Percentiles rank a stretch among this genome's conserved stretches.
Evolutionary conservation across 2,113 vertebrate genomes (phyloP).

Genomic region (Cairina moschata): DNA sequence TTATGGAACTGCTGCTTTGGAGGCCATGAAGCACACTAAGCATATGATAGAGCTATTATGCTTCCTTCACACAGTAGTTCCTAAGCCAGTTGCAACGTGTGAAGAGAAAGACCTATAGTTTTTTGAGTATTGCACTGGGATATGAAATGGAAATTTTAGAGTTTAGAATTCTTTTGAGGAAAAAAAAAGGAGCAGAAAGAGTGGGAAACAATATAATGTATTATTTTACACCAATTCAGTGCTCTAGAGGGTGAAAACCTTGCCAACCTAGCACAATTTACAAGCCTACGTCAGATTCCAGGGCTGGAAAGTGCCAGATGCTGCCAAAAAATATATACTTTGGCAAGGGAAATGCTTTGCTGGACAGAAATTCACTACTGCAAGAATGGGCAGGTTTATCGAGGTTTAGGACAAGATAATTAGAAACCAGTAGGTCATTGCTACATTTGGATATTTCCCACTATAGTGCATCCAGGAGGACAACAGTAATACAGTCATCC

Average conservation of each 20-base stretch:
- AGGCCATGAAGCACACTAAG: neutral
- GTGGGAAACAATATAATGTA: slow-evolving; percentile 67
- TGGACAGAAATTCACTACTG: slow-evolving; percentile 68
- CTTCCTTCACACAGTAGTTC: neutral
- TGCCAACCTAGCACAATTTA: slow-evolving; percentile 77
- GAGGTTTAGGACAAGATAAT: slow-evolving; percentile 72
- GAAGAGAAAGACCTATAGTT: neutral
- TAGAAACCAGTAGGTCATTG: slow-evolving; percentile 45
- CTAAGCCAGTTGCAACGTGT: neutral
- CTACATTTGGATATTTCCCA: slow-evolving; percentile 18
- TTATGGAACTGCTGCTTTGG: neutral
- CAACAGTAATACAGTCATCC: neutral
- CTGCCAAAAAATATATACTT: slow-evolving; percentile 77
- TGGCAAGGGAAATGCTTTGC: slow-evolving; percentile 76
- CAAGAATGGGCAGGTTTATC: slow-evolving; percentile 70
- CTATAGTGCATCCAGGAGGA: neutral
- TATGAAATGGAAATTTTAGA: slow-evolving; percentile 21
- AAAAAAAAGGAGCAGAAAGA: slow-evolving; percentile 15
- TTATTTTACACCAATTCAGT: slow-evolving; percentile 73
- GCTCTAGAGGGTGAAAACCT: slow-evolving; percentile 59
- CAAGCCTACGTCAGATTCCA: slow-evolving; percentile 77
- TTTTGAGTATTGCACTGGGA: neutral
- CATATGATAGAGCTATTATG: neutral
- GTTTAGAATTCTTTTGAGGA: slow-evolving; percentile 62
- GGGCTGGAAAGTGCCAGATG: slow-evolving; percentile 60